phyloP scores from a whole-genome alignment of 2,797 vertebrate species.

The Pipistrellus pygmaeus region DNA sequence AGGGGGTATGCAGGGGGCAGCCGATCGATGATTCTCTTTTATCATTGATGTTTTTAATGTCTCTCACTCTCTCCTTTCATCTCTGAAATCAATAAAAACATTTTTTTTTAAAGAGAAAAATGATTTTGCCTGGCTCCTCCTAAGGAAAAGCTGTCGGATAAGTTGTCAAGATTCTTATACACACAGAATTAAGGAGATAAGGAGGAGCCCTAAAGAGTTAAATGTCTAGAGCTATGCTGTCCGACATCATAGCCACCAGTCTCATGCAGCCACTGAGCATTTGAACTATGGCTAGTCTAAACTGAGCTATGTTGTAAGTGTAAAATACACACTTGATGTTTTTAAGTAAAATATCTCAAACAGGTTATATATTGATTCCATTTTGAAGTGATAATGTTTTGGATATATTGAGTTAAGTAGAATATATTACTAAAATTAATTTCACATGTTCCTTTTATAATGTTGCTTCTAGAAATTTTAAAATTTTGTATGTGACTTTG shows the following conservation, averaged over 20 bases:
- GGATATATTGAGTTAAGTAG: background rate
- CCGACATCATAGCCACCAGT: background rate
- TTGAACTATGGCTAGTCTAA: background rate
- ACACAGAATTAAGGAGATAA: background rate
- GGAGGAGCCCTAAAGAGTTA: background rate
- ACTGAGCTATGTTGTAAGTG: background rate
- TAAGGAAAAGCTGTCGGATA: background rate
- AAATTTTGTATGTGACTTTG: background rate
- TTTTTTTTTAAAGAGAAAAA: background rate
- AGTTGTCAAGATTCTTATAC: background rate
- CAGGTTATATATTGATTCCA: background rate
- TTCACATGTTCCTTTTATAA: background rate
- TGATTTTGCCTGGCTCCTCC: background rate
- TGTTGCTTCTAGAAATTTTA: background rate
- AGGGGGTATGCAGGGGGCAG: no score
- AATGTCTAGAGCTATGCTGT: background rate
- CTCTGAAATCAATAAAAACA: no score
- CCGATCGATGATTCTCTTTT: no score
- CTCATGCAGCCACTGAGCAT: background rate
- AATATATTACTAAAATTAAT: constrained; percentile 27
- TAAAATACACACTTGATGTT: background rate
- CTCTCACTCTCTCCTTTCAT: no score
- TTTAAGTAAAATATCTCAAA: background rate
- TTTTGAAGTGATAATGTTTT: constrained; percentile 8
- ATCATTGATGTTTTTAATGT: no score